Evolutionary conservation across 2,888 invertebrate genomes (phyloP).

Genomic region (Aphodius sticticus): DNA sequence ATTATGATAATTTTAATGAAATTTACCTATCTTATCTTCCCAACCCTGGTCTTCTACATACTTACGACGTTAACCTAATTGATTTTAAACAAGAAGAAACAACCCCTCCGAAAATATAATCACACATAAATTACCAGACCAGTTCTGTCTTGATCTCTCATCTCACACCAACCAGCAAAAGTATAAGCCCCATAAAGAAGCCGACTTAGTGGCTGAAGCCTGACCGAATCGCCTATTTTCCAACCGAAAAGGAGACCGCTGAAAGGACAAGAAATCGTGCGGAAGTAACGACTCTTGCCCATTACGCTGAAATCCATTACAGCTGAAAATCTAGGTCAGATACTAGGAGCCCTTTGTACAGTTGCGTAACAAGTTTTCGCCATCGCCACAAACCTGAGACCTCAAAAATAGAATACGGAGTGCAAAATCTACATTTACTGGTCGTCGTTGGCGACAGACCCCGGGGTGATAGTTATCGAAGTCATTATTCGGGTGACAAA

Average conservation of each 20-base stretch:
- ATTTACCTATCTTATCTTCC: too few relatives aligned
- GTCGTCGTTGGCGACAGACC: background rate
- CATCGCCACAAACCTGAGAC: background rate
- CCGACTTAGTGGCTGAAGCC: background rate
- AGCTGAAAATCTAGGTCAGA: background rate
- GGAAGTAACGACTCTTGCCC: background rate
- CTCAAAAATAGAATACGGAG: background rate
- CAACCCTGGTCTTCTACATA: too few relatives aligned
- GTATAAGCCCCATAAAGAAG: background rate
- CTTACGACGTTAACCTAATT: too few relatives aligned
- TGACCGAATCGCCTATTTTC: background rate
- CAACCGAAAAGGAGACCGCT: background rate
- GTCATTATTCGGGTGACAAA: too few relatives aligned
- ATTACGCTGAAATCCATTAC: background rate
- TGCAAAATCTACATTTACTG: background rate
- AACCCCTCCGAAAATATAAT: background rate
- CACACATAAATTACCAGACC: background rate
- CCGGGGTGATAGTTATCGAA: background rate
- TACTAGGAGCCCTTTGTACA: background rate
- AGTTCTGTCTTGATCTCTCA: background rate
- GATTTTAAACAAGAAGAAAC: too few relatives aligned
- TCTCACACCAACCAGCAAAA: background rate
- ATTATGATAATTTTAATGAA: too few relatives aligned
- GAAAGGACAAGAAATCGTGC: constrained; percentile 4
- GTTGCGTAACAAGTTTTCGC: background rate